Evolutionary conservation across 2,888 invertebrate genomes (phyloP).

Genomic region (Lasioglossum villosulum): DNA sequence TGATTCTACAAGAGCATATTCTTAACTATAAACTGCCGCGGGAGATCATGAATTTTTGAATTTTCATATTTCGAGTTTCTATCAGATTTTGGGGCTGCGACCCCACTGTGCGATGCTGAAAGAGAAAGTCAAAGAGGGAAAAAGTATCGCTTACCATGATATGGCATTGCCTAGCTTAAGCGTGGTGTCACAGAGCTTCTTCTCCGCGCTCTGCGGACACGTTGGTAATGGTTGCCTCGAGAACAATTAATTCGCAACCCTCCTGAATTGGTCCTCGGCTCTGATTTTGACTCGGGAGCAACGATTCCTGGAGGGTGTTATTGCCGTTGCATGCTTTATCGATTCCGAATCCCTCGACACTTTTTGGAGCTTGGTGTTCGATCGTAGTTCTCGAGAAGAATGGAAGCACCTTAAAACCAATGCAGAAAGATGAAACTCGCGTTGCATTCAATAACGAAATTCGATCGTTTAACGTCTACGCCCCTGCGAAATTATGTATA

Average conservation of each 20-base stretch:
- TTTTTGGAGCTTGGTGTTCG: slow-evolving; percentile 74
- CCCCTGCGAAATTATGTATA: not conserved
- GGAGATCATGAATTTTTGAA: too few relatives aligned
- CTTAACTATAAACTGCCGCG: too few relatives aligned
- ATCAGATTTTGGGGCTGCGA: too few relatives aligned
- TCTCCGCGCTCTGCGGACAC: slow-evolving; percentile 52
- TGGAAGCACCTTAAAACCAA: slow-evolving; percentile 75
- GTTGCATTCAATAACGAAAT: not conserved
- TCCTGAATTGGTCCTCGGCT: slow-evolving; percentile 71
- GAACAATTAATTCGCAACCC: slow-evolving; percentile 77
- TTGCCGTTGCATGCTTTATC: slow-evolving; percentile 92
- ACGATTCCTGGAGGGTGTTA: slow-evolving; percentile 90
- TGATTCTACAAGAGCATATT: too few relatives aligned
- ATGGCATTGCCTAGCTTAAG: not conserved
- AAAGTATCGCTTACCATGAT: slow-evolving; percentile 21
- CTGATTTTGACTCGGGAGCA: slow-evolving; percentile 84
- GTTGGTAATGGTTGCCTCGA: slow-evolving; percentile 74
- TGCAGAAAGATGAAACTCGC: not conserved
- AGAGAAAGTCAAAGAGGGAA: not conserved
- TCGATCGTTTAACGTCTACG: not conserved
- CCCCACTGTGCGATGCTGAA: not conserved
- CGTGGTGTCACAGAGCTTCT: slow-evolving; percentile 42
- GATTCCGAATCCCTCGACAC: slow-evolving; percentile 86
- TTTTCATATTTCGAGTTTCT: too few relatives aligned
- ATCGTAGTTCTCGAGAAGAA: slow-evolving; percentile 79